Evolutionary conservation across 2,888 invertebrate species (phyloP), one percentile per base, ranked within the genome.

Genomic region (Dexiosoma caninum): DNA sequence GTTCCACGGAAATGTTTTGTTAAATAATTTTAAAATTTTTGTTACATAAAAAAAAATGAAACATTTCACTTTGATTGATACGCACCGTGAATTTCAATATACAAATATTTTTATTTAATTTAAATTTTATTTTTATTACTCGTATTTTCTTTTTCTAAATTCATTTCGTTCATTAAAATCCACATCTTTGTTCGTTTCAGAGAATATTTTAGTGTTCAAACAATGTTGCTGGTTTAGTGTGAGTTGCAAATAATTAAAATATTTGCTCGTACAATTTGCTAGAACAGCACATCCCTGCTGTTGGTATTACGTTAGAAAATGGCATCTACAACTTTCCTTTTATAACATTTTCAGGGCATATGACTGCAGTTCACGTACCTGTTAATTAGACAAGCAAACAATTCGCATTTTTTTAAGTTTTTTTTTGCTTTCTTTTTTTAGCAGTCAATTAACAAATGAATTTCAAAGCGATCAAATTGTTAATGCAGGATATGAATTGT

Each of bases 1-100:
- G 69, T 78, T 81, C 69, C 69, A 74, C 78, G 81, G 77, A 78
- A 77, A 78, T 78, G 78, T 76, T 78, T 74, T 77, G 32, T 27
- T 66, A 35, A 57, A 51, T 27, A 51, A 51, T 62, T 19, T 67
- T 49, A 1, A 30, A 30, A 23, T 23, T 44, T 62, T 64, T 64
- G 32, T 46, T 40, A 64, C 49, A 49, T 53, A 59, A 60, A 55
- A 53, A 27, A 5, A 60, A 79, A 14, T 78, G 16, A 67, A 72
- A 55, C 78, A 72, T 53, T 78, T 78, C 60, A 72, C 53, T 72
- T 75, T 76, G 80, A 81, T 77, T 40, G 67, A 77, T 76, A 81
- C 80, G 80, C 72, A 62, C 35, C 10, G 32, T 71, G 80, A 72
- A 81, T 81, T 76, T 69, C 62, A 81, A 81, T 81, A n/a, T n/a